Evolutionary conservation across 2,888 invertebrate species (phyloP).

Genomic region (Himalopsyche tibetana): DNA sequence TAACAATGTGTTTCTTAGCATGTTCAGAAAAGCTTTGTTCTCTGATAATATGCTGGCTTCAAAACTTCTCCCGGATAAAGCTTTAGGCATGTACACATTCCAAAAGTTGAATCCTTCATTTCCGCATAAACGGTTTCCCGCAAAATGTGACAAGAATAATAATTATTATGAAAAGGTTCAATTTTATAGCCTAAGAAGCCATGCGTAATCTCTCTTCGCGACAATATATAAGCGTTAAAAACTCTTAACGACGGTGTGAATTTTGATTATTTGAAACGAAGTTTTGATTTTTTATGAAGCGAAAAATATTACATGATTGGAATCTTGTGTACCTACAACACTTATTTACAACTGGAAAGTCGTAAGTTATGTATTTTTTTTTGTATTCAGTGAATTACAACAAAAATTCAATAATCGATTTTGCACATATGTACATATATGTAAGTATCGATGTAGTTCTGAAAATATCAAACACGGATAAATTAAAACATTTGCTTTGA

Average conservation of each 20-base stretch:
- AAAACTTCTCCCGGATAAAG: slow-evolving; percentile 51
- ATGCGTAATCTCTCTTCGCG: slow-evolving; percentile 9
- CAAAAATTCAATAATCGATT: no score
- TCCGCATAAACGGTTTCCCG: slow-evolving; percentile 45
- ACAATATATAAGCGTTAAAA: slow-evolving; percentile 32
- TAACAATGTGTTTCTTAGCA: slow-evolving; percentile 16
- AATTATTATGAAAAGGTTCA: slow-evolving; percentile 42
- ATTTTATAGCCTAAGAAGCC: slow-evolving; percentile 23
- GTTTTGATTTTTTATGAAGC: neutral
- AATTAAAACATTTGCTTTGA: no score
- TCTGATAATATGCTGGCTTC: neutral
- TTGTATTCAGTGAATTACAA: no score
- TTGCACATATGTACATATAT: no score
- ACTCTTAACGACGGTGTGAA: slow-evolving; percentile 5
- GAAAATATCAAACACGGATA: no score
- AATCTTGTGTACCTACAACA: no score
- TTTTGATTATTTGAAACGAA: neutral
- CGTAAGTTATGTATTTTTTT: no score
- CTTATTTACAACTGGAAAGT: no score
- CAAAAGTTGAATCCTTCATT: slow-evolving; percentile 48
- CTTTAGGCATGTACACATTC: slow-evolving; percentile 49
- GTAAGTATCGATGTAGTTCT: no score
- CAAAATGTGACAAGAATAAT: slow-evolving; percentile 57
- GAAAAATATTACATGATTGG: neutral
- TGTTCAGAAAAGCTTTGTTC: slow-evolving; percentile 15